Evolutionary conservation across 53 echinoderm and acorn worm genomes (phyloP).

Genomic region (Temnopleurus reevesii): DNA sequence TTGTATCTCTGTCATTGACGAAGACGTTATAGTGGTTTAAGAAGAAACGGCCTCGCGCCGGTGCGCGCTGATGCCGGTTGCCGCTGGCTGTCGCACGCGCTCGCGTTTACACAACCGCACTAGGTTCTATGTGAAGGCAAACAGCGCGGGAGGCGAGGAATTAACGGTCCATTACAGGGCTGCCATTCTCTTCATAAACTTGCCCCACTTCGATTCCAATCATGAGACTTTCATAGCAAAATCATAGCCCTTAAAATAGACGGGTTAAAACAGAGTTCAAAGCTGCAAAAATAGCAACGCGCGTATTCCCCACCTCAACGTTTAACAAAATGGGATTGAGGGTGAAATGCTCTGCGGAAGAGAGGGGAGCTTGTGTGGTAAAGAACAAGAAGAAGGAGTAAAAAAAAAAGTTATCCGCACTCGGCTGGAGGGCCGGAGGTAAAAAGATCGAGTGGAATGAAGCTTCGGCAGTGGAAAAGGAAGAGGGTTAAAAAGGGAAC

Average conservation of each 20-base stretch:
- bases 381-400: neutral
- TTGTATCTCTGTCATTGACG: slow-evolving; percentile 43
- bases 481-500: neutral
- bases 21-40: slow-evolving; percentile 9
- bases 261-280: slow-evolving; percentile 2
- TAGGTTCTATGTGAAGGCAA: slow-evolving; percentile 35
- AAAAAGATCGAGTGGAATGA: neutral
- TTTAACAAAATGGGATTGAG: neutral
- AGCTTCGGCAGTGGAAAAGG: neutral
- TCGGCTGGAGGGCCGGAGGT: slow-evolving; percentile 17
- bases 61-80: slow-evolving; percentile 42
- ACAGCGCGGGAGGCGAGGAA: slow-evolving; percentile 29
- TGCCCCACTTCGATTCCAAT: slow-evolving; percentile 52
- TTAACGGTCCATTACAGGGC: slow-evolving; percentile 61
- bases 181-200: slow-evolving; percentile 56
- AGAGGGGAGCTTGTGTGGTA: neutral
- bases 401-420: neutral
- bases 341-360: neutral
- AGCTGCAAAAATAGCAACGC: slow-evolving; percentile 62
- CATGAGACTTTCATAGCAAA: slow-evolving; percentile 58
- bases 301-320: slow-evolving; percentile 36
- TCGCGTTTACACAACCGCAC: slow-evolving; percentile 60
- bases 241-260: slow-evolving; percentile 49
- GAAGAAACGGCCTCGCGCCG: slow-evolving; percentile 12
- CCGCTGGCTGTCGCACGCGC: slow-evolving; percentile 52